Percentiles rank a stretch among this genome's conserved stretches.
phyloP scores from a whole-genome alignment of 2,113 vertebrate species.

The Aythya baeri region DNA sequence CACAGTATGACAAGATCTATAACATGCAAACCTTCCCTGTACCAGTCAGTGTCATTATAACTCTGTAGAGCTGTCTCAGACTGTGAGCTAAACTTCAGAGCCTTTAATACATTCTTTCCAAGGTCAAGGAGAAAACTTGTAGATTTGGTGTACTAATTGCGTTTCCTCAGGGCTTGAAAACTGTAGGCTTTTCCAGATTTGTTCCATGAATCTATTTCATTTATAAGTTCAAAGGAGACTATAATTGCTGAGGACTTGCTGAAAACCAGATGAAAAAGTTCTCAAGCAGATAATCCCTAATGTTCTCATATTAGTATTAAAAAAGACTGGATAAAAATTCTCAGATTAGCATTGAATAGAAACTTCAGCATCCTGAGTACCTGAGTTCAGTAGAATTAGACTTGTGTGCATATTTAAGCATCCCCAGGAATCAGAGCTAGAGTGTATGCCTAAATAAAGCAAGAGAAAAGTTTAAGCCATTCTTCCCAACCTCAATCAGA shows the following conservation, averaged over 20 bases:
- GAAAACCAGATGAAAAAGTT: neutral
- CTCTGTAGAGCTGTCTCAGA: neutral
- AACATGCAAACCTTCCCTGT: neutral
- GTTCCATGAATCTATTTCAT: neutral
- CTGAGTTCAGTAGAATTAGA: neutral
- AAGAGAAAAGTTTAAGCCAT: neutral
- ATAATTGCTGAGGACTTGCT: neutral
- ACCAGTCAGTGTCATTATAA: neutral
- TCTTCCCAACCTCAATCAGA: neutral
- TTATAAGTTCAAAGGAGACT: neutral
- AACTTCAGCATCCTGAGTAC: neutral
- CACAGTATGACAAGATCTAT: neutral
- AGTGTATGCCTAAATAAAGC: neutral
- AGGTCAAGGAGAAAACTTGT: neutral
- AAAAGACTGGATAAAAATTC: neutral
- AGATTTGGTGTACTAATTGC: neutral
- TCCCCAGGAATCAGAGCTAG: neutral
- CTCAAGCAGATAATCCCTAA: neutral
- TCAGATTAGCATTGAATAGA: neutral
- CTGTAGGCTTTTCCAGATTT: neutral
- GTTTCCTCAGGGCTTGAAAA: neutral
- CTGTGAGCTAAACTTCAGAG: neutral
- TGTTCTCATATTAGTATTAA: neutral
- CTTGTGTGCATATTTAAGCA: neutral
- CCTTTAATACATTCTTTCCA: neutral